phyloP scores from a whole-genome alignment of 2,888 invertebrate genomes.

The Meganola albula region DNA sequence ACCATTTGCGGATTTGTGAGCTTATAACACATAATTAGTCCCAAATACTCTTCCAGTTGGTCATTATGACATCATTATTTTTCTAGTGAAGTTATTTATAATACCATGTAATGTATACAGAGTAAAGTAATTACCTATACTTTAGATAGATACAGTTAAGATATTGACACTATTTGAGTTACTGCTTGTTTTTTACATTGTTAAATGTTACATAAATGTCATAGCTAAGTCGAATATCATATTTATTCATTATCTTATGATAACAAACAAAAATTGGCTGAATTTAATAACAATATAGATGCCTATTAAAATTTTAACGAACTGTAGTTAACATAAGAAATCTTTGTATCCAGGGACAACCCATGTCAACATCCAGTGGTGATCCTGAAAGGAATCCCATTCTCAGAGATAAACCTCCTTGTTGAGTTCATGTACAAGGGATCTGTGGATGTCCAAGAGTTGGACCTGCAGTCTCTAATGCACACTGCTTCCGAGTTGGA shows the following conservation, averaged over 20 bases:
- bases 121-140: constrained; percentile 33
- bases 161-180: no score
- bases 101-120: constrained; percentile 44
- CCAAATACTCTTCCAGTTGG: constrained; percentile 48
- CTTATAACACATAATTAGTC: constrained; percentile 24
- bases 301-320: no score
- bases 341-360: constrained; percentile 77
- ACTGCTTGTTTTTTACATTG: neutral
- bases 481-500: constrained; percentile 83
- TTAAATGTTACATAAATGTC: constrained; percentile 40
- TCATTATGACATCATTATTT: constrained; percentile 64
- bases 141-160: no score
- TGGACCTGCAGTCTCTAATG: constrained; percentile 80
- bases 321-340: constrained; percentile 21
- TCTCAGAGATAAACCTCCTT: constrained; percentile 81
- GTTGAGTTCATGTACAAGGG: constrained; percentile 85
- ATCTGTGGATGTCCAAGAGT: constrained; percentile 81
- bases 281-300: no score
- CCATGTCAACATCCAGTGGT: constrained; percentile 85
- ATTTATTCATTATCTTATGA: constrained; percentile 37
- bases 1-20: constrained; percentile 21
- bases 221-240: constrained; percentile 27
- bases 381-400: constrained; percentile 81
- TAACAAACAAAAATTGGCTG: constrained; percentile 38
- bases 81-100: constrained; percentile 58